A percentile compares a stretch with the other conserved stretches of the same genome.
Evolutionary conservation across 2,888 invertebrate genomes (phyloP).

Genomic region (Dromius quadrimaculatus): DNA sequence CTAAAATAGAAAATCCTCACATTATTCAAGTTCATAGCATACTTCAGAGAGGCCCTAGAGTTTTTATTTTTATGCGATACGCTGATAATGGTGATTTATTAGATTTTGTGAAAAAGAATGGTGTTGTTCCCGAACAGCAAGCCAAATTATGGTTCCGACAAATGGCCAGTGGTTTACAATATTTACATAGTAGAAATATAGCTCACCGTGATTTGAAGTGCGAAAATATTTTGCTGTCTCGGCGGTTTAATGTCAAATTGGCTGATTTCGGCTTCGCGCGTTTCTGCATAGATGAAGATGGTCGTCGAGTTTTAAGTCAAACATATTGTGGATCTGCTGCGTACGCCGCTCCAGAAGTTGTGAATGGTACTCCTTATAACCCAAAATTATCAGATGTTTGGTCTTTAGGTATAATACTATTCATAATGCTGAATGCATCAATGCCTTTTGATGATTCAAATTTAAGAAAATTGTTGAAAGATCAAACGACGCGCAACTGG

Average conservation of each 20-base stretch:
- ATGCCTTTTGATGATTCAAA: conserved; percentile 96
- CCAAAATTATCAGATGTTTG: conserved; percentile 92
- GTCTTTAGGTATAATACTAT: conserved; percentile 92
- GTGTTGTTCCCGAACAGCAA: conserved; percentile 82
- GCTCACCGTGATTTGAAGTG: conserved; percentile 95
- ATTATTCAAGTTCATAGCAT: conserved; percentile 92
- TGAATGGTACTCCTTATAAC: conserved; percentile 89
- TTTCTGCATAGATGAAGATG: conserved; percentile 79
- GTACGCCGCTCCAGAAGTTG: conserved; percentile 96
- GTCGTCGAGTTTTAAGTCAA: conserved; percentile 83
- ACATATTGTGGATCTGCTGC: conserved; percentile 98
- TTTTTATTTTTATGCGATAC: conserved; percentile 92
- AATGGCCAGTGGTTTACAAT: conserved; percentile 85
- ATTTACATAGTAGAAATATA: conserved; percentile 86
- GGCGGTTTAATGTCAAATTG: conserved; percentile 88
- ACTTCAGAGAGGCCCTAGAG: conserved; percentile 83
- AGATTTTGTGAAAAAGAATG: conserved; percentile 84
- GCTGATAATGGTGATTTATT: conserved; percentile 92
- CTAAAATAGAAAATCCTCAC: conserved; percentile 90
- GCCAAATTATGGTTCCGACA: conserved; percentile 88
- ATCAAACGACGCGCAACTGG: conserved; percentile 86
- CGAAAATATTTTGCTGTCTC: conserved; percentile 89
- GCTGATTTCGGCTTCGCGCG: conserved; percentile 96
- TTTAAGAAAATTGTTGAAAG: conserved; percentile 82
- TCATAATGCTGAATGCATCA: conserved; percentile 92